Evolutionary conservation across 2,797 vertebrate genomes (phyloP), one percentile per base, ranked within the genome.

Genomic region (Hoplostethus atlanticus): DNA sequence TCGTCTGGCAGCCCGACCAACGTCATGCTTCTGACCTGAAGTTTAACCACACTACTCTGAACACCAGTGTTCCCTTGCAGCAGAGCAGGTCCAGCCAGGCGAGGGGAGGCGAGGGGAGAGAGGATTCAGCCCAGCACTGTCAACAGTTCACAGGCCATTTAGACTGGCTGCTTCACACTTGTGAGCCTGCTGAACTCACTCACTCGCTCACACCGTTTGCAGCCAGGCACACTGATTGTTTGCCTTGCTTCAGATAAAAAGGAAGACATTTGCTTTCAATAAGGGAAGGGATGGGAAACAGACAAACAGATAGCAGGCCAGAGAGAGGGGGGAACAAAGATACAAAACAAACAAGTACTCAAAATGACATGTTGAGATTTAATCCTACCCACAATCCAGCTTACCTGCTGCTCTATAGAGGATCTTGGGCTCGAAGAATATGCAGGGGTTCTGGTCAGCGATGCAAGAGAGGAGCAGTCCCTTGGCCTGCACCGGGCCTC

Each of bases 391-490:
- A 44, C 8, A 63, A 48, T 55, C 3, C 11, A 12, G 16, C 92
- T 94, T 84, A 90, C 82, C 98, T 96, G 98, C 97, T 91, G 98
- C 96, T 94, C 98, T 96, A 90, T 99, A 99, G 70, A 99, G 95
- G 93, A 99, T 97, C 94, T 99, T 99, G 86, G 98, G 98, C 89
- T 99, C 98, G 87, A 99, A 99, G 94, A 99, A 99, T 91, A 99
- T 98, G 84, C 98, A 99, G 47, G 98, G 98, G 87, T 99, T 99
- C 86, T 94, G 85, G 87, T 99, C 98, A 60, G 95, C 95, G 69
- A 99, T 98, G 91, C 97, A 99, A 6, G 98, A 95, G 54, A 99
- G 92, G 42, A 99, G 94, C 70, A 99, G 93, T 60, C 98, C 98
- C 80, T 99, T 99, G 72, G 97, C 97, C 88, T 99, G 97, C 71